Evolutionary conservation across 1,140 invertebrate genomes (phyloP).

Genomic region (Drosophila ercepeae): DNA sequence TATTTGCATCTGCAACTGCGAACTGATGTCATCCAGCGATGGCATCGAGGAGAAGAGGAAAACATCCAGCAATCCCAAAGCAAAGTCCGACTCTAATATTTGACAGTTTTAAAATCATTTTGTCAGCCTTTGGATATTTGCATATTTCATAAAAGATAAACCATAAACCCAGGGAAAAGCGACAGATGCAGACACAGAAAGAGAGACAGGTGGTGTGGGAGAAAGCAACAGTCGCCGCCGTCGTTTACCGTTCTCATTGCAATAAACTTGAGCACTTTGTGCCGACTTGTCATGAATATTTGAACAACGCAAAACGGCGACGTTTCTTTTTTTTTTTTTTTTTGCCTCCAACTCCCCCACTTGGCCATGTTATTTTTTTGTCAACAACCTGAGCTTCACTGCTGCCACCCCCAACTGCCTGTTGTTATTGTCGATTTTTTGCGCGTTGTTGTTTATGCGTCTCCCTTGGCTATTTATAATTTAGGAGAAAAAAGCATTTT

Average conservation of each 20-base stretch:
- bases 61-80: too few relatives aligned
- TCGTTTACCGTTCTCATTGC: constrained; percentile 73
- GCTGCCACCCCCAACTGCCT: too few relatives aligned
- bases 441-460: constrained; percentile 14
- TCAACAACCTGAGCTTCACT: constrained; percentile 56
- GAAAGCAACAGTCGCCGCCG: constrained; percentile 43
- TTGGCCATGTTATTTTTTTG: constrained; percentile 31
- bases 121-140: constrained; percentile 52
- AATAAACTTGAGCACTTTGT: constrained; percentile 79
- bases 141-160: constrained; percentile 67
- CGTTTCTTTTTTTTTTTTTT: too few relatives aligned
- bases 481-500: constrained; percentile 56
- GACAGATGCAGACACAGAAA: constrained; percentile 10
- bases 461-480: constrained; percentile 55
- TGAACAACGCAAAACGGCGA: constrained; percentile 73
- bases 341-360: constrained; percentile 14
- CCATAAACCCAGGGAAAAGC: constrained; percentile 25
- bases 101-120: constrained; percentile 68
- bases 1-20: constrained; percentile 3
- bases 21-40: constrained; percentile 47
- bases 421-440: constrained; percentile 19
- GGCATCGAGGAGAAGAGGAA: not conserved
- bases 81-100: constrained; percentile 35
- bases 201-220: not conserved
- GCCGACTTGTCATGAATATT: constrained; percentile 77